Base-by-base conservation (phyloP, 2,888 invertebrate species). In the Pollenia angustigena region DNA sequence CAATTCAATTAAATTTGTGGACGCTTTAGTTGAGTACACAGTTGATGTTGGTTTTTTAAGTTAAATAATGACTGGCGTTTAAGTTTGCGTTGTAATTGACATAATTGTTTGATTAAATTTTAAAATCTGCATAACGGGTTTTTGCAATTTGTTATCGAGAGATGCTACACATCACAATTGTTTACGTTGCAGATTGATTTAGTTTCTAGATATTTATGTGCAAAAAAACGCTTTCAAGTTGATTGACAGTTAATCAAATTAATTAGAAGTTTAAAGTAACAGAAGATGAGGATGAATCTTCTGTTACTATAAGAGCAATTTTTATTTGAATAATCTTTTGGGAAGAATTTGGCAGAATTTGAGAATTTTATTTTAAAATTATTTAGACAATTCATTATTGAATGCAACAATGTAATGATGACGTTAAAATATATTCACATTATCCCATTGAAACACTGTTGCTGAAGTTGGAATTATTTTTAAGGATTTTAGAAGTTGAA, bases 1-100 rank as follows among this genome's bases (percentile, higher is more conserved):
- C 12, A 60, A 81, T 84, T 81, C 68, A 81, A 84, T 87, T 86
- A 75, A 75, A 40, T 75, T 62, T 75, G 54, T n/a, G 2, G 18
- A 72, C 23, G 16, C 48, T 60, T 42, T 23, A 14, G 11, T 32
- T 46, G 12, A 40, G 32, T 32, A 32, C 32, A n/a, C n/a, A 40
- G 48, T 12, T 48, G 12, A 71, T 44, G 48, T 18, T 64, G 14
- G 48, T 66, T 72, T 48, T 32, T 58, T 32, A 18, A 76, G 16
- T 48, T 56, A 48, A 60, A 74, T 79, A 79, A 64, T 74, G 66
- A 56, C 50, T 79, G 72, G 50, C 66, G 60, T 60, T 72, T 71
- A 50, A 56, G 14, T 78, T 68, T 56, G 50, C 44, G 6, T 23
- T 46, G 58, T 83, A 86, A 86, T 86, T 86, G 76, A 46, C 80